These are phyloP conservation scores for Aeoliscus strigatus DNA, from an alignment of 2,797 vertebrate species.

Conservation along the genomic window DNA sequence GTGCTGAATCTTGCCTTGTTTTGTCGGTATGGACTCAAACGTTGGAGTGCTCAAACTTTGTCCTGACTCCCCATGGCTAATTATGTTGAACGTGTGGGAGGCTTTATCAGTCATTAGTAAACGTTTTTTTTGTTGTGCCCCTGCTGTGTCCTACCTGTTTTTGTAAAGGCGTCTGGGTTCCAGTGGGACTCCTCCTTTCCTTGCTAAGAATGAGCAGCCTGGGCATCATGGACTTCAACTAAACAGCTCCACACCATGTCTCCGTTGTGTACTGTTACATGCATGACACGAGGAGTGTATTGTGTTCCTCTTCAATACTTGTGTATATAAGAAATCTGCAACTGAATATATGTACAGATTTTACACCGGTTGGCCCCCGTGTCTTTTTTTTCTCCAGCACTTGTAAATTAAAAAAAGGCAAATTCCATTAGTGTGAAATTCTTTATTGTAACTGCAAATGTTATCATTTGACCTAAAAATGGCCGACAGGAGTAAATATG, in stretches of 20 bases:
- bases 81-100: constrained; percentile 32
- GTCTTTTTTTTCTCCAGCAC: constrained; percentile 71
- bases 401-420: constrained; percentile 76
- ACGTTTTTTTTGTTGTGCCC: constrained; percentile 32
- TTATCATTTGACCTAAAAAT: constrained; percentile 1
- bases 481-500: background rate
- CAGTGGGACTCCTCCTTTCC: constrained; percentile 8
- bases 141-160: constrained; percentile 25
- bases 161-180: constrained; percentile 30
- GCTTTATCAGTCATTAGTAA: constrained; percentile 32
- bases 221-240: constrained; percentile 38
- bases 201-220: constrained; percentile 38
- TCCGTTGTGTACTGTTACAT: constrained; percentile 71
- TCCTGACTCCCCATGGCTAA: constrained; percentile 44
- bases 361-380: constrained; percentile 72
- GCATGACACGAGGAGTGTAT: constrained; percentile 68
- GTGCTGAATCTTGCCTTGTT: constrained; percentile 59
- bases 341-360: constrained; percentile 78
- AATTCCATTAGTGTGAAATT: constrained; percentile 17
- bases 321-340: constrained; percentile 71
- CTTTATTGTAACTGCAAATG: constrained; percentile 7
- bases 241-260: constrained; percentile 43
- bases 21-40: constrained; percentile 46
- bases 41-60: constrained; percentile 49
- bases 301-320: constrained; percentile 58